Evolutionary conservation across 2,888 invertebrate genomes (phyloP).

Genomic region (Atrina japonica): DNA sequence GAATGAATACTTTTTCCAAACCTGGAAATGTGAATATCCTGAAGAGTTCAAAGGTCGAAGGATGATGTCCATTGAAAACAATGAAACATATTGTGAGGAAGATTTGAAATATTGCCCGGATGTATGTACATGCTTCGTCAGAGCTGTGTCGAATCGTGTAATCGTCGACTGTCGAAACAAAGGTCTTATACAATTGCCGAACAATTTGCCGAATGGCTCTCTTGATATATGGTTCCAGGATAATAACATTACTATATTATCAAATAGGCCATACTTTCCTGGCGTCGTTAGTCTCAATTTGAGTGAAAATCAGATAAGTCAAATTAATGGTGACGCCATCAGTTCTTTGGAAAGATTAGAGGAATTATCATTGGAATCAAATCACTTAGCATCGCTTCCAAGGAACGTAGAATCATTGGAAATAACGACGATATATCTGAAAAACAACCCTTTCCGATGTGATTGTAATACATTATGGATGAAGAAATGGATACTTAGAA

Average conservation of each 20-base stretch:
- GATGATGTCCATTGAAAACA: slow-evolving; percentile 39
- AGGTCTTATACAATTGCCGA: slow-evolving; percentile 12
- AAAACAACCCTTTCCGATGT: slow-evolving; percentile 51
- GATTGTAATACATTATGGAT: slow-evolving; percentile 56
- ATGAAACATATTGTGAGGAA: slow-evolving; percentile 36
- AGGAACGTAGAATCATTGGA: neutral
- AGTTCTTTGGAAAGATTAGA: slow-evolving; percentile 20
- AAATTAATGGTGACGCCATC: slow-evolving; percentile 35
- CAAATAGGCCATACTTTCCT: slow-evolving; percentile 34
- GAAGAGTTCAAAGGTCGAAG: slow-evolving; percentile 34
- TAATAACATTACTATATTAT: slow-evolving; percentile 26
- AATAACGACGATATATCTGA: neutral
- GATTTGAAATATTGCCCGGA: slow-evolving; percentile 42
- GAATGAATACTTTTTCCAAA: slow-evolving; percentile 50
- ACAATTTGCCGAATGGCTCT: slow-evolving; percentile 20
- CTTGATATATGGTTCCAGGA: slow-evolving; percentile 32
- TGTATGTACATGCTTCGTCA: slow-evolving; percentile 47
- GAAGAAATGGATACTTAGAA: slow-evolving; percentile 49
- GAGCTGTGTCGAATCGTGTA: slow-evolving; percentile 24
- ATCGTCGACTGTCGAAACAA: slow-evolving; percentile 31
- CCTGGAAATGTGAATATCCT: slow-evolving; percentile 51
- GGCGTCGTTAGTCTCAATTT: slow-evolving; percentile 45
- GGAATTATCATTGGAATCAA: slow-evolving; percentile 44
- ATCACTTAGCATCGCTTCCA: slow-evolving; percentile 46
- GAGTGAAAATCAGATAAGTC: slow-evolving; percentile 38